Conservation (phyloP, 2,113 vertebrate species). For the Nibea albiflora region DNA sequence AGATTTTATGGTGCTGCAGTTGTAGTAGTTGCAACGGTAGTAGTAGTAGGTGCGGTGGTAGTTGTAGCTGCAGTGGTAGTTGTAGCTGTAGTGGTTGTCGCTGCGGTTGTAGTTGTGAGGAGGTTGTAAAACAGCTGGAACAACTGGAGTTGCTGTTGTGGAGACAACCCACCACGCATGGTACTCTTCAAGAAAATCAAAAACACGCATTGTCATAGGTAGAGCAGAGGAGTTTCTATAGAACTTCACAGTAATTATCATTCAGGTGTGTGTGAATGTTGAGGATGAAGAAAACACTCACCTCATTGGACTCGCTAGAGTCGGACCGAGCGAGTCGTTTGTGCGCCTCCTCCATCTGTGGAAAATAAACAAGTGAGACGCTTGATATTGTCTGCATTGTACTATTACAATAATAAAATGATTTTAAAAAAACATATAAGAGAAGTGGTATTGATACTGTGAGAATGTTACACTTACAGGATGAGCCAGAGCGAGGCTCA, state of each 20-base stretch:
- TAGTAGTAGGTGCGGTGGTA: background rate
- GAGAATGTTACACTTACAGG: slow-evolving; percentile 63
- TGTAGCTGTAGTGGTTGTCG: background rate
- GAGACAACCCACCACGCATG: too few species aligned
- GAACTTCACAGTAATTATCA: background rate
- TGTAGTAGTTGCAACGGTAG: too few species aligned
- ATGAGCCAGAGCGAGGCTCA: slow-evolving; percentile 64
- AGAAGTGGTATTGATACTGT: background rate
- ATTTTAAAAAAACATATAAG: too few species aligned
- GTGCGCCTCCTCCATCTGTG: background rate
- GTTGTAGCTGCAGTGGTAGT: background rate
- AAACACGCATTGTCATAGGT: slow-evolving; percentile 1
- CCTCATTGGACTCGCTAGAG: background rate
- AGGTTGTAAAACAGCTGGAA: too few species aligned
- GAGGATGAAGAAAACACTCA: background rate
- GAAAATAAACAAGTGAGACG: background rate
- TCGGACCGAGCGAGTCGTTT: background rate
- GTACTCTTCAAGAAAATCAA: background rate
- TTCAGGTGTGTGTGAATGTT: background rate
- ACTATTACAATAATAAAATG: too few species aligned
- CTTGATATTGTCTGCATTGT: background rate
- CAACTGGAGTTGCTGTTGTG: too few species aligned
- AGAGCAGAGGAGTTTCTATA: background rate
- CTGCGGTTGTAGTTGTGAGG: too few species aligned
- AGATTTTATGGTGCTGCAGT: too few species aligned